Conservation (phyloP, 2,888 invertebrate genomes). For the Parnassius smintheus region DNA sequence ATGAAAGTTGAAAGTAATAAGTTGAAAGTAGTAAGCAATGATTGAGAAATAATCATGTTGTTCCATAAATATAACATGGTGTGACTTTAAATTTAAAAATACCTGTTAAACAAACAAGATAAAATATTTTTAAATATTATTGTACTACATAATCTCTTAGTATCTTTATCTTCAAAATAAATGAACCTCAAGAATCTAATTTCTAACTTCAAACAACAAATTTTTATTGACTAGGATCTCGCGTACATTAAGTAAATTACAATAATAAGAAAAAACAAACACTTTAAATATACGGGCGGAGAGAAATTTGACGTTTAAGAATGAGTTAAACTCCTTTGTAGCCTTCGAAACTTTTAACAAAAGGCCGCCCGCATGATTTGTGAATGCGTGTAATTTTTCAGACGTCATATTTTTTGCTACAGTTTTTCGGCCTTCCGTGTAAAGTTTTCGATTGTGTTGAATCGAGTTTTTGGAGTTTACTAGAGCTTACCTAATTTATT, state of each 20-base stretch:
- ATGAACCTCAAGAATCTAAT: neutral
- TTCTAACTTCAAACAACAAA: conserved; percentile 9
- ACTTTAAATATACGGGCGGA: conserved; percentile 46
- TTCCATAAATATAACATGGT: too few relatives aligned
- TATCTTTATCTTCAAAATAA: neutral
- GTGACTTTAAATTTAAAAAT: too few relatives aligned
- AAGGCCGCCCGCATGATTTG: conserved; percentile 77
- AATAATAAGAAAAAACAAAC: conserved; percentile 40
- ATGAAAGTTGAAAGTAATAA: too few relatives aligned
- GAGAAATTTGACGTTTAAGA: conserved; percentile 61
- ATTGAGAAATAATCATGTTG: too few relatives aligned
- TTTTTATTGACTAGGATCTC: conserved; percentile 27
- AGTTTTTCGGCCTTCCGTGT: conserved; percentile 65
- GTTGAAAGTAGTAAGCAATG: too few relatives aligned
- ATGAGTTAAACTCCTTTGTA: conserved; percentile 72
- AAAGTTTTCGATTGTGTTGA: conserved; percentile 73
- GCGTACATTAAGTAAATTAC: conserved; percentile 22
- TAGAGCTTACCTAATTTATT: conserved; percentile 58
- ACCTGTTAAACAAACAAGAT: too few relatives aligned
- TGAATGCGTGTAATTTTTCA: conserved; percentile 81
- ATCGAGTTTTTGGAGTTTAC: conserved; percentile 68
- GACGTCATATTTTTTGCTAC: conserved; percentile 78
- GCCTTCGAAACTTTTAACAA: conserved; percentile 69
- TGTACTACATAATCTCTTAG: neutral
- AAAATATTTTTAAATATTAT: too few relatives aligned